phyloP scores from a whole-genome alignment of 2,888 invertebrate species.

The Eristalis tenax region DNA sequence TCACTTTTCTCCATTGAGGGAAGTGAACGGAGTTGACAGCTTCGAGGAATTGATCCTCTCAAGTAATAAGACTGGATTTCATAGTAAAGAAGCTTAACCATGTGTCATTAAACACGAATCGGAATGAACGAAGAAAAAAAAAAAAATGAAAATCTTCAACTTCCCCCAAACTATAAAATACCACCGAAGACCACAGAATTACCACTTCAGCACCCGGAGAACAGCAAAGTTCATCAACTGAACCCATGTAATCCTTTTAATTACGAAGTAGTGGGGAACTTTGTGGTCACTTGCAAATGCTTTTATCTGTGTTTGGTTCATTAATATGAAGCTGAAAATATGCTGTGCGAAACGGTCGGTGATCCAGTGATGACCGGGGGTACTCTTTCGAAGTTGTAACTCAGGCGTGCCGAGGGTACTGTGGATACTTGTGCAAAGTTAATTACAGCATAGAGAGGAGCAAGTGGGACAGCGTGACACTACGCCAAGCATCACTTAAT shows the following conservation, averaged over 20 bases:
- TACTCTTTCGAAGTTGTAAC: constrained; percentile 34
- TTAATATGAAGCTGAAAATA: constrained; percentile 61
- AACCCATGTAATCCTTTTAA: constrained; percentile 65
- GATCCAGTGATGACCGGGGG: constrained; percentile 55
- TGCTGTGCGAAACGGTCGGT: constrained; percentile 60
- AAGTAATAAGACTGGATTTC: neutral
- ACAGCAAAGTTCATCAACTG: constrained; percentile 61
- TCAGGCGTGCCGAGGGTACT: constrained; percentile 20
- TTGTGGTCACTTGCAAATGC: constrained; percentile 58
- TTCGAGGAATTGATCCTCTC: neutral
- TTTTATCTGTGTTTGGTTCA: constrained; percentile 66
- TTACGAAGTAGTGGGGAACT: constrained; percentile 54
- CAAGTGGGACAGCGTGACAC: constrained; percentile 12
- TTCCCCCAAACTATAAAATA: constrained; percentile 6
- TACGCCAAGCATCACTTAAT: constrained; percentile 27
- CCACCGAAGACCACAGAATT: constrained; percentile 13
- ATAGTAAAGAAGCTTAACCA: neutral
- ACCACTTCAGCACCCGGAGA: neutral
- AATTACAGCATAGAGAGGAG: constrained; percentile 28
- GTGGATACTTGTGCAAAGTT: constrained; percentile 36
- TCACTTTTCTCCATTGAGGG: too few relatives aligned
- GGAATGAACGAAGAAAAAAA: neutral
- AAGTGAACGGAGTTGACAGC: neutral
- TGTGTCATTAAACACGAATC: neutral
- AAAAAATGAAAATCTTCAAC: neutral